These are phyloP conservation scores for Pterois miles DNA, from an alignment of 2,797 vertebrate species.

Conservation along the genomic window DNA sequence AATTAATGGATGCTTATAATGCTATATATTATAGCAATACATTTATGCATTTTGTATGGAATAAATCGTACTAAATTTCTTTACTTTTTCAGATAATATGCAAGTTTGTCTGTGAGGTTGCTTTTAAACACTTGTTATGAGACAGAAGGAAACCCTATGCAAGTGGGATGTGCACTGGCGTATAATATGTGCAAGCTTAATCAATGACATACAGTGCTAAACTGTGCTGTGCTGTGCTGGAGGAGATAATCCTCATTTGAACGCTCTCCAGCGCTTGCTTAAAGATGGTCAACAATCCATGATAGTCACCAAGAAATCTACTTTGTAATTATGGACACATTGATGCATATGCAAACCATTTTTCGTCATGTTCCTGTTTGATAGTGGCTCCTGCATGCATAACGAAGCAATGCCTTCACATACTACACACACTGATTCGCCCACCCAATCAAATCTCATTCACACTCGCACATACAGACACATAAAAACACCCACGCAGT, in stretches of 20 bases:
- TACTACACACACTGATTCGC: constrained; percentile 67
- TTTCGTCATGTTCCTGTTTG: constrained; percentile 68
- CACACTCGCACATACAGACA: constrained; percentile 57
- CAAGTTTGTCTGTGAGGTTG: constrained; percentile 32
- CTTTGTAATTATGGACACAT: constrained; percentile 75
- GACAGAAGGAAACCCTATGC: constrained; percentile 35
- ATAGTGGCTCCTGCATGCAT: constrained; percentile 68
- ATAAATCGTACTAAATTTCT: not conserved
- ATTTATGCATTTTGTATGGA: not conserved
- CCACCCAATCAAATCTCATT: constrained; percentile 79
- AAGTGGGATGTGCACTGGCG: constrained; percentile 64
- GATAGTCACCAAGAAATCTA: constrained; percentile 70
- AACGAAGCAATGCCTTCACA: constrained; percentile 63
- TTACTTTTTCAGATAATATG: constrained; percentile 13
- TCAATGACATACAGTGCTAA: constrained; percentile 78
- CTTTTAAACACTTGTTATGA: constrained; percentile 38
- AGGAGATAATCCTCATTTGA: constrained; percentile 79
- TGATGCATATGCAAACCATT: constrained; percentile 74
- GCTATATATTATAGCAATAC: not conserved
- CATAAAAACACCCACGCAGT: constrained; percentile 46
- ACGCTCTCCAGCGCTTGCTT: constrained; percentile 65
- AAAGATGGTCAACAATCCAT: constrained; percentile 76
- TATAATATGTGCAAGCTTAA: constrained; percentile 66
- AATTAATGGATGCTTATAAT: not conserved
- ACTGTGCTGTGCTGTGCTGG: constrained; percentile 70